Evolutionary conservation across 2,888 invertebrate genomes (phyloP).

Genomic region (Rutpela maculata): DNA sequence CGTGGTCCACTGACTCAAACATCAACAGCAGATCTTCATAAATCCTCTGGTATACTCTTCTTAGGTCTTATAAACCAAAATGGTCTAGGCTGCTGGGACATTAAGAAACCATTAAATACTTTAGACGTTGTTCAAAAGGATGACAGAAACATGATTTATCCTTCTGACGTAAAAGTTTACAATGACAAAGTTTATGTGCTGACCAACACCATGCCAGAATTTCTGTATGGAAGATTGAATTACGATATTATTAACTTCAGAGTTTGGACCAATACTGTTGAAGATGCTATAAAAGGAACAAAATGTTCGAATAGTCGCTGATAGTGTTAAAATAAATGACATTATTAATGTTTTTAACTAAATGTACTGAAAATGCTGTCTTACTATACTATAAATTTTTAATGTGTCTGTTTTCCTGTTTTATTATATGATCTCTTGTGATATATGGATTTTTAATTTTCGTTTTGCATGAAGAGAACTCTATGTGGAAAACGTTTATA

Average conservation of each 20-base stretch:
- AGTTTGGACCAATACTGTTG: conserved; percentile 75
- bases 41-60: conserved; percentile 79
- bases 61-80: conserved; percentile 83
- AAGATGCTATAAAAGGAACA: conserved; percentile 72
- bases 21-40: conserved; percentile 82
- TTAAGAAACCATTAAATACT: conserved; percentile 73
- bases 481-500: no score
- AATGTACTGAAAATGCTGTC: neutral
- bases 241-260: conserved; percentile 80
- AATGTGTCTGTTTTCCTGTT: no score
- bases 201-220: conserved; percentile 81
- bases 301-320: conserved; percentile 63
- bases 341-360: no score
- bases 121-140: conserved; percentile 79
- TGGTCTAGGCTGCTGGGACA: conserved; percentile 87
- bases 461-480: no score
- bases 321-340: neutral
- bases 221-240: conserved; percentile 80
- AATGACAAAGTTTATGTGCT: conserved; percentile 81
- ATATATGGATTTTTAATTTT: no score
- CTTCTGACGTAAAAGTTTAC: conserved; percentile 81
- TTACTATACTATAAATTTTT: neutral
- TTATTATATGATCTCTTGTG: no score
- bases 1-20: conserved; percentile 81
- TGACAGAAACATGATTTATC: conserved; percentile 81